phyloP scores from a whole-genome alignment of 1,140 invertebrate genomes.

The Berghia stephanieae region DNA sequence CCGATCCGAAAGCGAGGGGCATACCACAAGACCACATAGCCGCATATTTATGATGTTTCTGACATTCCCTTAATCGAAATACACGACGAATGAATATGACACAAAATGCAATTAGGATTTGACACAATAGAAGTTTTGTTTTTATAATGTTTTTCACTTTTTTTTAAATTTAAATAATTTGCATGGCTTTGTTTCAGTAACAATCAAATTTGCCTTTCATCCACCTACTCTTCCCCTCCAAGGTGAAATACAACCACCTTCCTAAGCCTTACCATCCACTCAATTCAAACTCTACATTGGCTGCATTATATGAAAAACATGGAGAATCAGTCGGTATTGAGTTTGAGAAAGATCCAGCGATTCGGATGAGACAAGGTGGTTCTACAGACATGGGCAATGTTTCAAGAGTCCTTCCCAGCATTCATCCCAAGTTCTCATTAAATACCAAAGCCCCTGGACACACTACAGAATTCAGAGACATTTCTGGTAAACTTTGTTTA shows the following conservation, averaged over 20 bases:
- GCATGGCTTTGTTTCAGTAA: no score
- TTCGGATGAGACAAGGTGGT: slow-evolving; percentile 39
- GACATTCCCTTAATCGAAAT: no score
- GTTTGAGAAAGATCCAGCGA: slow-evolving; percentile 41
- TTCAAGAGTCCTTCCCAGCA: slow-evolving; percentile 61
- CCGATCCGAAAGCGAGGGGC: no score
- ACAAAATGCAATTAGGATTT: no score
- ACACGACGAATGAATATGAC: no score
- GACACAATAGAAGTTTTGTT: no score
- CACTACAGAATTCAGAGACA: slow-evolving; percentile 51
- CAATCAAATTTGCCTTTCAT: no score
- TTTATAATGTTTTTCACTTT: no score
- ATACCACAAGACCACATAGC: no score
- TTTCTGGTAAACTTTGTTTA: slow-evolving; percentile 38
- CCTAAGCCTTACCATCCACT: slow-evolving; percentile 46
- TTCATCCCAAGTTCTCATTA: slow-evolving; percentile 63
- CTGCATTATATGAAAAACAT: slow-evolving; percentile 47
- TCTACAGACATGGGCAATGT: slow-evolving; percentile 64
- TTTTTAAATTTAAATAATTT: no score
- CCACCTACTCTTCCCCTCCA: no score
- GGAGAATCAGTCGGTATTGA: slow-evolving; percentile 42
- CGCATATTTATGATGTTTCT: no score
- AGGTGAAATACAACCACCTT: slow-evolving; percentile 41
- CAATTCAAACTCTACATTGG: slow-evolving; percentile 46
- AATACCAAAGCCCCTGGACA: slow-evolving; percentile 53